A percentile compares a stretch with the other conserved stretches of the same genome.
Evolutionary conservation across 2,888 invertebrate species (phyloP).

Genomic region (Caenorhabditis zanzibari): DNA sequence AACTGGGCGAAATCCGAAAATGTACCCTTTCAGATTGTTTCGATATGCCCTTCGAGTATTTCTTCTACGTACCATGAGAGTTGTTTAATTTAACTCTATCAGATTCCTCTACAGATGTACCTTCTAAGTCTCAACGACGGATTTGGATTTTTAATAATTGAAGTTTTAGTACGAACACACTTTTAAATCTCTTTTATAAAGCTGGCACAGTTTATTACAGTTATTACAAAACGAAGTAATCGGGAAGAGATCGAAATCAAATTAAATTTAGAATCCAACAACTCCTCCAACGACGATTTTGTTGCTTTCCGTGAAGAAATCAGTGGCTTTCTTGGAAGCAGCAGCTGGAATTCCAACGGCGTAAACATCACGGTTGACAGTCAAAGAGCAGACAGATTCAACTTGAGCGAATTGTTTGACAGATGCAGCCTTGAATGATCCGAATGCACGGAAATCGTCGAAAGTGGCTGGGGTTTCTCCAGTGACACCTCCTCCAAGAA

Average conservation of each 20-base stretch:
- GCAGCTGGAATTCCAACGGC: conserved; percentile 64
- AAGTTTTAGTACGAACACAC: no score
- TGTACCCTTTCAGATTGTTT: no score
- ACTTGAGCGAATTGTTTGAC: conserved; percentile 67
- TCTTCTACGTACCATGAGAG: no score
- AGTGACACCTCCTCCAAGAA: conserved; percentile 56
- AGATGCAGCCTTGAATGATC: conserved; percentile 51
- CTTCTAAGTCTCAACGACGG: no score
- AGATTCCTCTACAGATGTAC: no score
- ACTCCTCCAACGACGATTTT: conserved; percentile 50
- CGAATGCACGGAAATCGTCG: conserved; percentile 65
- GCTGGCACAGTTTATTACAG: conserved; percentile 2
- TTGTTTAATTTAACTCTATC: no score
- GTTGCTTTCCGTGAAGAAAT: conserved; percentile 2
- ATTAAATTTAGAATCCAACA: conserved; percentile 32
- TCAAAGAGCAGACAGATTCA: conserved; percentile 56
- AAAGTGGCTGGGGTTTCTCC: conserved; percentile 69
- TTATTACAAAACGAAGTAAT: conserved; percentile 7
- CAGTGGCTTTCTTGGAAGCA: conserved; percentile 8
- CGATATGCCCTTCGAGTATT: no score
- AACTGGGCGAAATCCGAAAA: no score
- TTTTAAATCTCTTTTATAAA: no score
- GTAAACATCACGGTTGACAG: conserved; percentile 64
- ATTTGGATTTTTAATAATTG: no score
- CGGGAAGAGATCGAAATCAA: conserved; percentile 48